Percentiles rank a stretch among this genome's conserved stretches.
These are phyloP conservation scores for Melanocharis versteri DNA, from an alignment of 2,113 vertebrate genomes.

Conservation along the genomic window DNA sequence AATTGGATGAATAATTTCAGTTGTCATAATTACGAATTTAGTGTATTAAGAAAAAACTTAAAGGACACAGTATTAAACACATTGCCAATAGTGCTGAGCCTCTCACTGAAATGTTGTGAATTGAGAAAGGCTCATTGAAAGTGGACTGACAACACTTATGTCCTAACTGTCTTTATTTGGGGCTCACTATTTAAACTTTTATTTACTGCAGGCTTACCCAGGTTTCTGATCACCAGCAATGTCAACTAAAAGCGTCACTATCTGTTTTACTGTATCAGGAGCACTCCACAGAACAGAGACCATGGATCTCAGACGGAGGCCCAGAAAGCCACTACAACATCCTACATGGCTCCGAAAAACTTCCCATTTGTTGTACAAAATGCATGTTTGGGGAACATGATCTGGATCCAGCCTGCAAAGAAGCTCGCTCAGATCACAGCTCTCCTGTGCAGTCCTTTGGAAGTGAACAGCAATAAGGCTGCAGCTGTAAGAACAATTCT, in stretches of 20 bases:
- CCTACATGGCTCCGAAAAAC: background rate
- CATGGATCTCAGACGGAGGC: background rate
- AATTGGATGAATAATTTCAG: constrained; percentile 45
- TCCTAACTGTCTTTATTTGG: background rate
- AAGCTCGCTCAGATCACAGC: fast-evolving
- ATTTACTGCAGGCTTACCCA: background rate
- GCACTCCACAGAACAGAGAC: background rate
- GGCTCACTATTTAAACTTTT: background rate
- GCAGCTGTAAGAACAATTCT: background rate
- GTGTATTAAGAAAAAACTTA: background rate
- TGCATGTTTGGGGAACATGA: fast-evolving
- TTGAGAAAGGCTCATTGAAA: background rate
- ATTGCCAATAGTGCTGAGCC: background rate
- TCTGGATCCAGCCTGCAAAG: background rate
- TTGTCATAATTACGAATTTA: constrained; percentile 57
- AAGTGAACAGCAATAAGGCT: background rate
- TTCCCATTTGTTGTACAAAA: background rate
- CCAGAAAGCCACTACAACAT: background rate
- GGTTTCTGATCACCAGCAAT: background rate
- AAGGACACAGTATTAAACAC: background rate
- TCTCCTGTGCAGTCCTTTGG: background rate
- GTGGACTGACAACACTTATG: background rate
- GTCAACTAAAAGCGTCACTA: background rate
- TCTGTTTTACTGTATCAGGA: background rate
- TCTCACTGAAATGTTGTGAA: background rate